Conservation (phyloP, 2,888 invertebrate genomes). For the Cactoblastis cactorum region DNA sequence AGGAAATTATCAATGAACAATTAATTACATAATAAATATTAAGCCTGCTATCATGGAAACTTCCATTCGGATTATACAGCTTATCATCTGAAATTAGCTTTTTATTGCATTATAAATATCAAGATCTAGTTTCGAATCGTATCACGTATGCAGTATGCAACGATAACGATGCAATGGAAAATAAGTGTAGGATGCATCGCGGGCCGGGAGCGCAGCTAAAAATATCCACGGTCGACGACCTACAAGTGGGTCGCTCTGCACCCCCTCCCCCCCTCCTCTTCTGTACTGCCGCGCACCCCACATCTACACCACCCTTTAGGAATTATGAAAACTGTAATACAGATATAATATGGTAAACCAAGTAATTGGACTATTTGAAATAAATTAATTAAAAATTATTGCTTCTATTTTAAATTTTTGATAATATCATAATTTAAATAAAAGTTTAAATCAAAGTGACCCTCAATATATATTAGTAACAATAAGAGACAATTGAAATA, state of each 20-base stretch:
- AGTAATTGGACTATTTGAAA: too few species aligned
- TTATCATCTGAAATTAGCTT: slow-evolving; percentile 9
- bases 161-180: slow-evolving; percentile 52
- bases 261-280: slow-evolving; percentile 15
- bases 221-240: slow-evolving; percentile 69
- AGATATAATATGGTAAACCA: too few species aligned
- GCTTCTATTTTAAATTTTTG: too few species aligned
- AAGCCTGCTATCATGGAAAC: slow-evolving; percentile 1
- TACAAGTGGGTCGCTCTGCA: slow-evolving; percentile 62
- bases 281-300: background rate
- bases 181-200: slow-evolving; percentile 55
- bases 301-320: slow-evolving; percentile 18
- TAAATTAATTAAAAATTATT: too few species aligned
- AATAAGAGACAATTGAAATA: too few species aligned
- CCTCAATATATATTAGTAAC: too few species aligned
- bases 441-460: too few species aligned
- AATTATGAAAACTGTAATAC: slow-evolving; percentile 13
- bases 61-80: slow-evolving; percentile 3
- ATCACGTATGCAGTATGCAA: slow-evolving; percentile 17
- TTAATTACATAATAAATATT: background rate
- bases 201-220: slow-evolving; percentile 53
- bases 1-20: background rate
- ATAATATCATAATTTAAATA: too few species aligned
- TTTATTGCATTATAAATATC: slow-evolving; percentile 4
- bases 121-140: slow-evolving; percentile 6